A percentile compares a stretch with the other conserved stretches of the same genome.
phyloP scores from a whole-genome alignment of 2,797 vertebrate genomes.

The Phoxinus dragarum region DNA sequence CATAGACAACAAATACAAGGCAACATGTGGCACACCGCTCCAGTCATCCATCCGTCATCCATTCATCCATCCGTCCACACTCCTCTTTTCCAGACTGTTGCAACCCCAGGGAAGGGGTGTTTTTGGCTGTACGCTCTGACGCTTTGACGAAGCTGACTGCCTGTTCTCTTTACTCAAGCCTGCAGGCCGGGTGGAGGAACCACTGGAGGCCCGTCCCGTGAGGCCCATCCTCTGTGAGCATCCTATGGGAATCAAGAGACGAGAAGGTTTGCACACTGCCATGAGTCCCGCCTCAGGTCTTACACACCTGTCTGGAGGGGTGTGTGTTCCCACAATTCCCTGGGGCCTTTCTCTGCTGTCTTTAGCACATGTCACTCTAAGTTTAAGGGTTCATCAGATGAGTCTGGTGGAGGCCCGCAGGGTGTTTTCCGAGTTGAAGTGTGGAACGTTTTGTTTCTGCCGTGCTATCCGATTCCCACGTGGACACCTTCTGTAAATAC shows the following conservation, averaged over 20 bases:
- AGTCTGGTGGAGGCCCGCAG: conserved; percentile 97
- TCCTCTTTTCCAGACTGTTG: conserved; percentile 19
- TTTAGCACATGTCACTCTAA: conserved; percentile 43
- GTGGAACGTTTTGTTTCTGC: conserved; percentile 98
- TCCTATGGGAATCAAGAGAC: conserved; percentile 5
- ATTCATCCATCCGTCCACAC: background rate
- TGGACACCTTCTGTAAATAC: conserved; percentile 91
- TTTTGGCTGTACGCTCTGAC: conserved; percentile 37
- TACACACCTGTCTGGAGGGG: conserved; percentile 13
- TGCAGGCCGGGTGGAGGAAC: conserved; percentile 23
- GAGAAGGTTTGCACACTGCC: conserved; percentile 14
- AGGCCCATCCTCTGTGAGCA: background rate
- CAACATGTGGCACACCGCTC: conserved; percentile 92
- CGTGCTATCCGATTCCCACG: conserved; percentile 98
- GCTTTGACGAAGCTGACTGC: conserved; percentile 10
- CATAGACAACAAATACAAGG: conserved; percentile 99
- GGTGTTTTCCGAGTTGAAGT: conserved; percentile 99
- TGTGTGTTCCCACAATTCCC: conserved; percentile 42
- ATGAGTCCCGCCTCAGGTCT: background rate
- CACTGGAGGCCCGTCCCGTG: background rate
- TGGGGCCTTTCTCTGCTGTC: conserved; percentile 34
- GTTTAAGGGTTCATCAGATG: conserved; percentile 81
- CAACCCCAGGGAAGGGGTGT: conserved; percentile 43
- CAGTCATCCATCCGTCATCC: conserved; percentile 29
- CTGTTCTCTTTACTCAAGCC: conserved; percentile 15